Base-by-base conservation (phyloP, 2,797 vertebrate species). In the Neoniphon sammara region DNA sequence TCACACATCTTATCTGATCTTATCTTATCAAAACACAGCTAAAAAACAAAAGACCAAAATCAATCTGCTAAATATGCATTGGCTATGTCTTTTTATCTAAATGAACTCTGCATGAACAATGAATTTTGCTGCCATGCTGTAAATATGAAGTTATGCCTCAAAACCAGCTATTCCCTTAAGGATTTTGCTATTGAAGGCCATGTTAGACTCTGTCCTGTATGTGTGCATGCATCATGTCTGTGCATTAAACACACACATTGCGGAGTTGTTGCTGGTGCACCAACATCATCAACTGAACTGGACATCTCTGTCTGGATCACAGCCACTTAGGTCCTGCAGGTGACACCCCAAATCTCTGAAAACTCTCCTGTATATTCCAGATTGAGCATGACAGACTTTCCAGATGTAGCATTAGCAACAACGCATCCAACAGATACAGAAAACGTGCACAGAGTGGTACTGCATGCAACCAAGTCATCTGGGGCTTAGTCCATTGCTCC, bases 171-270 rank as follows among this genome's bases (percentile, higher is more conserved):
- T 73, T 66, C 17, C 56, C 70, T 65, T 14, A n/a, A 70, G 57
- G 66, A 54, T 69, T 74, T 46, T 57, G 71, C 67, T 67, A 75
- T 67, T 75, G 44, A 80, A 71, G 34, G 46, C 60, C 64, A 49
- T 59, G 59, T 78, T 71, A 80, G 65, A 23, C 8, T 9, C 11
- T 54, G 72, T 61, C 64, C 14, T 61, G 31, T 58, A 31, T 36
- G 9, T 34, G 30, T 57, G 55, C 27, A n/a, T 70, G 49, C 27
- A 55, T 53, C 27, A 55, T 53, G 47, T 34, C 59, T 59, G 12
- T 30, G 49, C 34, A 25, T 75, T 39, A 14, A 56, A 68, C 20
- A 53, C 66, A 67, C 42, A 74, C 54, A 42, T 67, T 44, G 50
- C 44, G 21, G 47, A 65, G 42, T 34, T 55, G 36, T 44, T 63